Conservation (phyloP, 2,797 vertebrate genomes). For the Galago senegalensis region DNA sequence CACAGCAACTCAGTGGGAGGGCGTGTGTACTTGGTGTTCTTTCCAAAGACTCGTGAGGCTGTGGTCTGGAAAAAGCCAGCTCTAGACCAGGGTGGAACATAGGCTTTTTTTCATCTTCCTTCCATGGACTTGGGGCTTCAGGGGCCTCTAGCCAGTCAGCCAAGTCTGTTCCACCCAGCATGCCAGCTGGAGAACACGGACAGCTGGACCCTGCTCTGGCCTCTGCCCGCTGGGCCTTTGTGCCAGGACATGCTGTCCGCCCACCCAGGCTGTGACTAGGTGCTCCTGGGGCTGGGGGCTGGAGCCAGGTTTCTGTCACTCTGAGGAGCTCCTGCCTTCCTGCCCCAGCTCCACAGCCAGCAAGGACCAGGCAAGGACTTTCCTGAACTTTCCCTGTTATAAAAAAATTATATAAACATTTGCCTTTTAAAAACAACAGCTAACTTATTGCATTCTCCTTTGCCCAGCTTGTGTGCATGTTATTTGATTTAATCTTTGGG, state of each 20-base stretch:
- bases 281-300: neutral
- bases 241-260: neutral
- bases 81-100: neutral
- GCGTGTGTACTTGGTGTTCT: constrained; percentile 37
- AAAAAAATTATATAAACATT: constrained; percentile 68
- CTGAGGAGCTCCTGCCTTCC: neutral
- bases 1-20: neutral
- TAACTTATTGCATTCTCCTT: neutral
- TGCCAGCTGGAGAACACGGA: neutral
- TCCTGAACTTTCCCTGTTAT: constrained; percentile 61
- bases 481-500: neutral
- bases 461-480: neutral
- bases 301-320: neutral
- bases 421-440: constrained; percentile 64
- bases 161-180: neutral
- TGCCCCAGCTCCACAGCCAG: neutral
- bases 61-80: constrained; percentile 41
- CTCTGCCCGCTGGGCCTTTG: neutral
- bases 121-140: neutral
- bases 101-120: constrained; percentile 46
- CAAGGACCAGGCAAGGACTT: constrained; percentile 26
- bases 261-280: neutral
- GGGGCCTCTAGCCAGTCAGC: neutral
- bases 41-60: constrained; percentile 52
- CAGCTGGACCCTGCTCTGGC: neutral